Evolutionary conservation across 2,888 invertebrate species (phyloP).

Genomic region (Tridacna crocea): DNA sequence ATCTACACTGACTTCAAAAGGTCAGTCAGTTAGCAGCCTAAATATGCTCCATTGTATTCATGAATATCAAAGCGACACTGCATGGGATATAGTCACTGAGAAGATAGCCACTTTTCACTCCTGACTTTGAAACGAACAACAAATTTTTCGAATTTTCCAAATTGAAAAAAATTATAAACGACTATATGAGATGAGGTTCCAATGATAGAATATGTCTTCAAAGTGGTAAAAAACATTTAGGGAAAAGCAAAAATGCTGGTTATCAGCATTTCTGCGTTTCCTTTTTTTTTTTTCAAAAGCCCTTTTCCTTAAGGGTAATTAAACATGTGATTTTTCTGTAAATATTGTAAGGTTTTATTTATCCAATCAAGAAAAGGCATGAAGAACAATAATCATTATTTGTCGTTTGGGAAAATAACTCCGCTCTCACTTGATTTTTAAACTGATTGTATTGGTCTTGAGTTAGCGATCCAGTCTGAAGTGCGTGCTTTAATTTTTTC

Average conservation of each 20-base stretch:
- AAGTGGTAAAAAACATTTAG: neutral
- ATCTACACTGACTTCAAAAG: too few relatives aligned
- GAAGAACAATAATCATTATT: constrained; percentile 8
- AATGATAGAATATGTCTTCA: neutral
- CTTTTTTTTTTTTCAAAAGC: too few relatives aligned
- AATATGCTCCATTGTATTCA: too few relatives aligned
- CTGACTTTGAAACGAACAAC: neutral
- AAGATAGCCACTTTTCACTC: too few relatives aligned
- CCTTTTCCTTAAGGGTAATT: neutral
- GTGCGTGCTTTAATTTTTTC: constrained; percentile 4
- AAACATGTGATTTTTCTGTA: neutral
- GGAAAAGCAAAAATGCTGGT: neutral
- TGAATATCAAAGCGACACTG: too few relatives aligned
- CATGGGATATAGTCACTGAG: too few relatives aligned
- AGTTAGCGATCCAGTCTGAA: constrained; percentile 2
- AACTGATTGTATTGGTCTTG: constrained; percentile 1
- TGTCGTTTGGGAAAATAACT: neutral
- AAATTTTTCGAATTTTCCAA: neutral
- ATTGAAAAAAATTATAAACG: neutral
- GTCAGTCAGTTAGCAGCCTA: too few relatives aligned
- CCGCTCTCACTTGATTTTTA: neutral
- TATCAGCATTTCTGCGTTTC: neutral
- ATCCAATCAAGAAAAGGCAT: constrained; percentile 8
- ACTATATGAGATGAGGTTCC: neutral
- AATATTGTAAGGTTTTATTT: too few relatives aligned